Evolutionary conservation across 2,888 invertebrate species (phyloP), one percentile per base, ranked within the genome.

Genomic region (Volucella inanis): DNA sequence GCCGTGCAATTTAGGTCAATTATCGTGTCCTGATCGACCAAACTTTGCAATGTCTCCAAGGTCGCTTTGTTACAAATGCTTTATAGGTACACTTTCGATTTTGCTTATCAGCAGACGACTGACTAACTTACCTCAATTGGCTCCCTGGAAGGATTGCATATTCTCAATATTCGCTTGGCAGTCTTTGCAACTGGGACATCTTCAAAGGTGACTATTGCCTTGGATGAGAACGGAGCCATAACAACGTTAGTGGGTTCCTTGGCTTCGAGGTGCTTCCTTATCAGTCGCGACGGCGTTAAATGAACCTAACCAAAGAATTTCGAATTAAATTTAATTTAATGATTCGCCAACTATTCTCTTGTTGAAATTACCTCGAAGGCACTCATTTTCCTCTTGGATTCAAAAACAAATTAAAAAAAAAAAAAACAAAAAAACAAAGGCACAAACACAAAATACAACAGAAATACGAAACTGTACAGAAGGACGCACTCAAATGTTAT

Each of bases 171-270:
- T 87, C 93, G 93, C 72, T 92, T 93, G 72, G 93, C 93, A 11
- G 93, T 91, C 54, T 93, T 92, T 14, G 94, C 94, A 74, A 95
- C 92, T 8, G 93, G 91, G 74, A 95, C 94, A 92, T 95, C 93
- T 86, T 95, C 94, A 89, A 95, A 95, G n/a, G 94, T 93, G 15
- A 95, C 93, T 92, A 94, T 94, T 3, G 95, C 94, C 87, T 94
- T 94, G 72, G 93, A 92, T n/a, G 94, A 93, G 91, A 96, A 96
- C 1, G 95, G 95, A 11, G 94, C 95, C 88, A 95, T 92, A 55
- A 93, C 90, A 12, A 95, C 93, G 55, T 87, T 84, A 0, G 90
- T 88, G 8, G 91, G 91, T 87, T 91, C 92, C 88, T 87, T 90
- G 80, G 87, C 91, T 91, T 88, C 93, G 88, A 87, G 90, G 87